These are phyloP conservation scores for Gila orcuttii DNA, from an alignment of 2,113 vertebrate species.

Conservation along the genomic window DNA sequence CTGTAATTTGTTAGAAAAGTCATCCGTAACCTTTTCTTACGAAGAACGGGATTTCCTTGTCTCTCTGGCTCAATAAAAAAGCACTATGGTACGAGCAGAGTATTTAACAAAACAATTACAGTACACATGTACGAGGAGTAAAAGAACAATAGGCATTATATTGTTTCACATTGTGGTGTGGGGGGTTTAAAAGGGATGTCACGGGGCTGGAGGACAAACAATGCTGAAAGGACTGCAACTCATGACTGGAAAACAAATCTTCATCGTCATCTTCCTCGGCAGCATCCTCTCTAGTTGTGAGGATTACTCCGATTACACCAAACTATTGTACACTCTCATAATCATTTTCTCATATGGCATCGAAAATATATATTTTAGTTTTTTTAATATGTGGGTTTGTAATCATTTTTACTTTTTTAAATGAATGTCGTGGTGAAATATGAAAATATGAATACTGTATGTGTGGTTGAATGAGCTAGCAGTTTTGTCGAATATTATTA, in stretches of 20 bases:
- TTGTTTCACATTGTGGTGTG: background rate
- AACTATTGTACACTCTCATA: constrained; percentile 23
- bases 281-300: constrained; percentile 1
- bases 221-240: constrained; percentile 40
- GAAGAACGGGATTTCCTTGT: background rate
- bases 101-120: background rate
- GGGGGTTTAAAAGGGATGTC: constrained; percentile 8
- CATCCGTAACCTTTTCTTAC: background rate
- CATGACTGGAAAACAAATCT: constrained; percentile 41
- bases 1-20: background rate
- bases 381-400: constrained; percentile 64
- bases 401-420: constrained; percentile 81
- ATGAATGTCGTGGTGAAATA: constrained; percentile 57
- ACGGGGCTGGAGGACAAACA: constrained; percentile 35
- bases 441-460: constrained; percentile 41
- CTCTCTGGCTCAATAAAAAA: background rate
- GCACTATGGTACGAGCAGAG: constrained; percentile 10
- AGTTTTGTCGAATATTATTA: constrained; percentile 63
- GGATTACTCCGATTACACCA: background rate
- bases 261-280: background rate
- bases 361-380: constrained; percentile 14
- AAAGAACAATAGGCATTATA: constrained; percentile 15
- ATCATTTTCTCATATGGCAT: constrained; percentile 6
- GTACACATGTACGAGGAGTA: constrained; percentile 2
- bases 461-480: constrained; percentile 48